These are phyloP conservation scores for Monopis laevigella DNA, from an alignment of 2,888 invertebrate genomes.

Conservation along the genomic window DNA sequence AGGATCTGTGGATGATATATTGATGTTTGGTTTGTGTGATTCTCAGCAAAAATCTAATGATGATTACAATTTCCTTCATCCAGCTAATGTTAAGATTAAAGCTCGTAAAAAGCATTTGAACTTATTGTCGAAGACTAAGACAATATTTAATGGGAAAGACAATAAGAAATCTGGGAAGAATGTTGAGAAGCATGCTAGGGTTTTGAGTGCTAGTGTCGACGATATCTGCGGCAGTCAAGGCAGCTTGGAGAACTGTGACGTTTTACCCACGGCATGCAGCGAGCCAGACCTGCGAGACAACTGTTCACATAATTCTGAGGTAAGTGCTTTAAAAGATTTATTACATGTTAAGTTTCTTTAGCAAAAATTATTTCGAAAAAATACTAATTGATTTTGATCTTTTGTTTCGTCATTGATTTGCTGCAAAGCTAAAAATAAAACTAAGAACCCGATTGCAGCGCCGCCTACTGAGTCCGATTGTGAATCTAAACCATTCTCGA, in stretches of 20 bases:
- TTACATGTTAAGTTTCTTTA: too few relatives aligned
- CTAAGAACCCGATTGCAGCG: too few relatives aligned
- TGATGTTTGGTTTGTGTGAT: constrained; percentile 31
- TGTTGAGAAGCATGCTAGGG: constrained; percentile 24
- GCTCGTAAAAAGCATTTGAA: constrained; percentile 50
- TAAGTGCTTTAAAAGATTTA: constrained; percentile 28
- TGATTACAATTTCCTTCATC: constrained; percentile 54
- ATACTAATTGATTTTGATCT: too few relatives aligned
- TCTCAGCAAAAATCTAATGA: constrained; percentile 28
- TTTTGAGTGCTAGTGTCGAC: constrained; percentile 40
- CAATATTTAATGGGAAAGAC: constrained; percentile 39
- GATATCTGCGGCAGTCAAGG: constrained; percentile 50
- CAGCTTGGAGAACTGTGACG: constrained; percentile 44
- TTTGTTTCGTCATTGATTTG: too few relatives aligned
- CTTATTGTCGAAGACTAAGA: constrained; percentile 41
- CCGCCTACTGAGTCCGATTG: too few relatives aligned
- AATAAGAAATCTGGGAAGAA: constrained; percentile 18
- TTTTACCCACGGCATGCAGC: constrained; percentile 65
- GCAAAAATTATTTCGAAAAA: too few relatives aligned
- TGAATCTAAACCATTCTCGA: too few relatives aligned
- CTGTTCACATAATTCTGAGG: constrained; percentile 27
- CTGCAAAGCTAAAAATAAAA: too few relatives aligned
- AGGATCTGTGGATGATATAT: constrained; percentile 62
- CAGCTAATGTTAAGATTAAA: constrained; percentile 49
- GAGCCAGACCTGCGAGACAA: constrained; percentile 71